Percentiles rank a stretch among this genome's conserved stretches.
phyloP scores from a whole-genome alignment of 1,140 invertebrate genomes.

The Leptopilina boulardi region DNA sequence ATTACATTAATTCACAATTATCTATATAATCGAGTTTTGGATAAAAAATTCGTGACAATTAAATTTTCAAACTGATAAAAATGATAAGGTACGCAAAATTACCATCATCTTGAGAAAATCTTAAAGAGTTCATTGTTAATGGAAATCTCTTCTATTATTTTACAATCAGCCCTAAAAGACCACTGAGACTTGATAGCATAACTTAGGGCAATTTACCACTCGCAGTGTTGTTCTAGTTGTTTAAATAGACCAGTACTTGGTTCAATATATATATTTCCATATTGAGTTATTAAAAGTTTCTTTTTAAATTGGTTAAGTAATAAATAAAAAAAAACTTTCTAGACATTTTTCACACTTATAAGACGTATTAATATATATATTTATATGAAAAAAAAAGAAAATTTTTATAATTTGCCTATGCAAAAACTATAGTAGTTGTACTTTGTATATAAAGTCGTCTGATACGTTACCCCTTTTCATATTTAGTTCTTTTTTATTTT shows the following conservation, averaged over 20 bases:
- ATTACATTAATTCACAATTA: too few species aligned
- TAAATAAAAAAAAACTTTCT: not conserved
- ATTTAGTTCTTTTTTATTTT: constrained; percentile 5
- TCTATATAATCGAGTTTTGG: too few species aligned
- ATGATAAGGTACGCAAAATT: not conserved
- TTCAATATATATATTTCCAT: constrained; percentile 22
- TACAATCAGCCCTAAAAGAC: not conserved
- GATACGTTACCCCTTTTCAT: constrained; percentile 1
- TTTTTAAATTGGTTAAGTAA: too few species aligned
- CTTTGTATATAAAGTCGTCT: not conserved
- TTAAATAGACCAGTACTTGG: constrained; percentile 54
- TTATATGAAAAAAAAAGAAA: not conserved
- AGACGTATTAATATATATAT: not conserved
- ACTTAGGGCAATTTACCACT: constrained; percentile 40
- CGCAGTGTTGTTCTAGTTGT: constrained; percentile 49
- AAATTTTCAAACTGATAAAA: not conserved
- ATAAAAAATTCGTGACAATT: too few species aligned
- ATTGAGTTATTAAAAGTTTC: too few species aligned
- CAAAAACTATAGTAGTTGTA: not conserved
- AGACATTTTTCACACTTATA: not conserved
- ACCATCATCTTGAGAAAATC: not conserved
- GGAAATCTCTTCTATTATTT: not conserved
- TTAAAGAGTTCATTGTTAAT: not conserved
- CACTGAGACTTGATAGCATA: not conserved
- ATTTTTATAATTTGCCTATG: not conserved